Evolutionary conservation across 2,888 invertebrate species (phyloP), one percentile per base, ranked within the genome.

Genomic region (Nebria brevicollis): DNA sequence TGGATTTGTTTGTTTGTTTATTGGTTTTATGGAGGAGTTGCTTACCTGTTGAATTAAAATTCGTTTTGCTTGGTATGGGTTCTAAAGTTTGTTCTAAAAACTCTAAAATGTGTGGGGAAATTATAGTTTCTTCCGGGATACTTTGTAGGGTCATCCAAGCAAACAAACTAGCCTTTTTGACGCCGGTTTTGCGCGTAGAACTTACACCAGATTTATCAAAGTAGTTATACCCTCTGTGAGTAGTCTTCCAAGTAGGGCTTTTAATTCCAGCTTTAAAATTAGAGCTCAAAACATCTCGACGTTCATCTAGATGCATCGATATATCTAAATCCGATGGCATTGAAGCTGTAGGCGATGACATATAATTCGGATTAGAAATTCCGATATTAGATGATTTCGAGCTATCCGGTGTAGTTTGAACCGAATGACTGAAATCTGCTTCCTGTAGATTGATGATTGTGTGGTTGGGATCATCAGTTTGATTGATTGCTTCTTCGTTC

Each of bases 61-160:
- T 85, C 5, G 86, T 87, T 83, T 89, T 89, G 0, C 87, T 85
- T 0, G 98, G 98, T 86, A 99, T 96, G 0, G 98, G 98, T 86
- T 99, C 98, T 65, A 99, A 89, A 0, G 98, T 98, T 89, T 98
- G 98, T 87, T 99, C 99, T 84, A 99, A 89, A 89, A 99, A 99
- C 89, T 98, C 98, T 77, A 99, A 91, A 85, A 99, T 96, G 86
- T 98, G 97, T 0, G 99, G 99, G 84, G 97, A 98, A 87, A 99
- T 97, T 84, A 98, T 95, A 41, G 99, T 99, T 90, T 99, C 98
- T 88, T 97, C 98, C 0, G 99, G 98, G 85, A 99, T 97, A 86
- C 97, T 97, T 89, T 99, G 98, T 83, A 99, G 90, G 1, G 98
- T 98, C 92, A 98, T 95, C 96, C 98, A 98, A 0, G 97, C 95